phyloP scores from a whole-genome alignment of 2,113 vertebrate species.

The Mustela lutreola region DNA sequence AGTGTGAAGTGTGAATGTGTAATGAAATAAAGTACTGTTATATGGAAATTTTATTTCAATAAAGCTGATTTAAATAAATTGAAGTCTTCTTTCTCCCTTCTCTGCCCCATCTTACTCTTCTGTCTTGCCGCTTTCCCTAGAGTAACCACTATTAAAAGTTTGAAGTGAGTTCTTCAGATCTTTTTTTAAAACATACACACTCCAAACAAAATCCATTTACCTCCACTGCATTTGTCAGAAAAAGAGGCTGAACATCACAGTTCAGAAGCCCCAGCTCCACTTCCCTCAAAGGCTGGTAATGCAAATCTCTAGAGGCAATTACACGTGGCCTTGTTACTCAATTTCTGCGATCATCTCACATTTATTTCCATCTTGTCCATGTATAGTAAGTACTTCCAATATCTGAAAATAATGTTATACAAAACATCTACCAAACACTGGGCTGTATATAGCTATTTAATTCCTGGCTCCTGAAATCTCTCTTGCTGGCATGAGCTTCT shows the following conservation, averaged over 20 bases:
- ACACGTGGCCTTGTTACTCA: background rate
- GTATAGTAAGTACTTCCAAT: background rate
- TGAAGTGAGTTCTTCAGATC: background rate
- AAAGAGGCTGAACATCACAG: background rate
- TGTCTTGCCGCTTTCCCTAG: background rate
- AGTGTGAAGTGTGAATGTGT: background rate
- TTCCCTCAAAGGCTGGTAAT: background rate
- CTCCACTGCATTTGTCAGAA: background rate
- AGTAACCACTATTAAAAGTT: background rate
- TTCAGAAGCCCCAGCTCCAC: background rate
- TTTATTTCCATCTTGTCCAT: background rate
- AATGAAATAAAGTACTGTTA: background rate
- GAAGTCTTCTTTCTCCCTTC: background rate
- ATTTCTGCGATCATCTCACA: background rate
- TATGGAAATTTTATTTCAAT: constrained; percentile 2
- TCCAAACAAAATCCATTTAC: background rate
- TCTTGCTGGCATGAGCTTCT: background rate
- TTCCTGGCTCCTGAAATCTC: background rate
- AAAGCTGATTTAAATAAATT: background rate
- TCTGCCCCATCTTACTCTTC: background rate
- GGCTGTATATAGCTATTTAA: background rate
- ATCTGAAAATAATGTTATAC: background rate
- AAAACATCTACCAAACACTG: background rate
- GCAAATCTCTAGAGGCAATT: background rate
- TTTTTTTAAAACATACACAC: background rate